Percentiles rank a stretch among this genome's conserved stretches.
phyloP scores from a whole-genome alignment of 1,140 invertebrate species.

The Palaemon carinicauda region DNA sequence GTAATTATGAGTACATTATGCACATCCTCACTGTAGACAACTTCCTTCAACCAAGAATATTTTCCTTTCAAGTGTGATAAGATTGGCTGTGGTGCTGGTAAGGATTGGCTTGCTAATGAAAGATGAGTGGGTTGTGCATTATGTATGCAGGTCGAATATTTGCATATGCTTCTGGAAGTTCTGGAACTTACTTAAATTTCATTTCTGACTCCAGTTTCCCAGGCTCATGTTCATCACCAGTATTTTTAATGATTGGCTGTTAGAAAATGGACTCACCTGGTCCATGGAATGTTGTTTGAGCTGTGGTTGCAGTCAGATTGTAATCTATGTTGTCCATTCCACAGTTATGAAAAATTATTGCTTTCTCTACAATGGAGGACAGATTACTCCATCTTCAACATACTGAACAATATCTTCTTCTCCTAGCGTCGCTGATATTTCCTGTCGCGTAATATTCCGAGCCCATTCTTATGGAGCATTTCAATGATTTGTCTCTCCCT shows the following conservation, averaged over 20 bases:
- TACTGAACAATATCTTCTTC: neutral
- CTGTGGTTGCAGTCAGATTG: slow-evolving; percentile 53
- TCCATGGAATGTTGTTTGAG: slow-evolving; percentile 58
- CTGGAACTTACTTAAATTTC: neutral
- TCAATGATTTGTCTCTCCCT: too few relatives aligned
- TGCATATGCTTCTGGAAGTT: neutral
- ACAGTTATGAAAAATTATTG: slow-evolving; percentile 48
- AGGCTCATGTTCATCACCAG: neutral
- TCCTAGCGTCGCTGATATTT: neutral
- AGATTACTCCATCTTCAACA: slow-evolving; percentile 29
- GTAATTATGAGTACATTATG: too few relatives aligned
- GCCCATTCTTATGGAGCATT: neutral
- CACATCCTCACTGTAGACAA: too few relatives aligned
- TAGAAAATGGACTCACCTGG: slow-evolving; percentile 58
- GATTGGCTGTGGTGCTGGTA: too few relatives aligned
- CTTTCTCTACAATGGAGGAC: slow-evolving; percentile 32
- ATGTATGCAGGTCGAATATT: neutral
- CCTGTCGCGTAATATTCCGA: neutral
- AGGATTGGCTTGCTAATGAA: too few relatives aligned
- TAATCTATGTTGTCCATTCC: slow-evolving; percentile 60
- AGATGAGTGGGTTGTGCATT: too few relatives aligned
- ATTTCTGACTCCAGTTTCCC: neutral
- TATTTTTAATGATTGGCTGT: slow-evolving; percentile 24
- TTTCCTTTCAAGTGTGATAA: too few relatives aligned
- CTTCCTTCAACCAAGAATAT: too few relatives aligned